Conservation (phyloP, 2,888 invertebrate species). For the Ptychoptera contaminata region DNA sequence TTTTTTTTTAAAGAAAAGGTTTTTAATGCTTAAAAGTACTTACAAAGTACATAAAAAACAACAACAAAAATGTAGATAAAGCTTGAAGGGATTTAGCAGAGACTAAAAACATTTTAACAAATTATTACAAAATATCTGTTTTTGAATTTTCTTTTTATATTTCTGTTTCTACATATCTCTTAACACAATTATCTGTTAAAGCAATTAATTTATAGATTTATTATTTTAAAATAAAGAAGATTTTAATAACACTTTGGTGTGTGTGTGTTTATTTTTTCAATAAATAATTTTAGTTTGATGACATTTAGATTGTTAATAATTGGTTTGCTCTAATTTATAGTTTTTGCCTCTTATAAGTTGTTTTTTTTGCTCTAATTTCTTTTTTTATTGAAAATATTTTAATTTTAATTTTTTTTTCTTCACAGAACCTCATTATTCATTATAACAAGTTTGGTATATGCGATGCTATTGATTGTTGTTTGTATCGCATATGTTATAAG, state of each 20-base stretch:
- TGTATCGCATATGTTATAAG: conserved; percentile 90
- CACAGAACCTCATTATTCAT: conserved; percentile 86
- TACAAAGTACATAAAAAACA: no score
- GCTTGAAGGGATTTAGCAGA: no score
- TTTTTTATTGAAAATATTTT: background rate
- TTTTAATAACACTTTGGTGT: background rate
- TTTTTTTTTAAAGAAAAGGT: no score
- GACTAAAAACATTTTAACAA: no score
- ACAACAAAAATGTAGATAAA: no score
- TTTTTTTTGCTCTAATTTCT: background rate
- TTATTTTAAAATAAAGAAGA: no score
- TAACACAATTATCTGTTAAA: no score
- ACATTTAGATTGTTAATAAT: background rate
- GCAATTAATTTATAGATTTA: no score
- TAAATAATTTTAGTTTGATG: background rate
- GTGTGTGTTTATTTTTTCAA: background rate
- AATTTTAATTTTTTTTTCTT: conserved; percentile 15
- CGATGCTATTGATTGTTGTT: conserved; percentile 81
- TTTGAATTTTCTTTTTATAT: no score
- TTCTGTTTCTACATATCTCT: no score
- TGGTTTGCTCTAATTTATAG: background rate
- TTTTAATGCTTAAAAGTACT: no score
- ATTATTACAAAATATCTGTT: no score
- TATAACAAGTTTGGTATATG: conserved; percentile 92
- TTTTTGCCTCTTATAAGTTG: background rate